Evolutionary conservation across 2,888 invertebrate species (phyloP), one percentile per base, ranked within the genome.

Genomic region (Stenodera caucasica): DNA sequence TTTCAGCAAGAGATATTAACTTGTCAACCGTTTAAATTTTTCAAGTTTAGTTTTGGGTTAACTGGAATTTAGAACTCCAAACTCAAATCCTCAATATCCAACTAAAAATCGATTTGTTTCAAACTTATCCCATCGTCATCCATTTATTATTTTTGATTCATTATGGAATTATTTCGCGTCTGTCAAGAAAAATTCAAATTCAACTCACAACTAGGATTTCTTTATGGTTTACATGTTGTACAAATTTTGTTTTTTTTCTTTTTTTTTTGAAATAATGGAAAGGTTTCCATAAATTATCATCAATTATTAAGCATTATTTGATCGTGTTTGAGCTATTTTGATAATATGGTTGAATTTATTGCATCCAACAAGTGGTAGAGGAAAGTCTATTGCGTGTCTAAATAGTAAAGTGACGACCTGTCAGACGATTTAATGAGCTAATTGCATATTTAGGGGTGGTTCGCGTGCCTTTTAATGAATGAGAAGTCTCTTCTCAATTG

Each of bases 371-470:
- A 65, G 65, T 65, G 65, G 62, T 30, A 55, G 50, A 62, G 60
- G 64, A 30, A 53, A 32, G 59, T 51, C 55, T 63, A 60, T 64
- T 61, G 61, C 61, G 61, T 65, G 65, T 23, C 57, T 61, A 51
- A 49, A 57, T 55, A 54, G 57, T 53, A 53, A 58, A 63, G 60
- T 63, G 60, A 63, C 60, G 60, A 55, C 58, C 58, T 60, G 58
- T 60, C 63, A 58, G 49, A 57, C 58, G 55, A 55, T 58, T 63
- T 63, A 63, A 65, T 65, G 60, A 65, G 63, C 65, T 65, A 60
- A 65, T 65, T 63, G 63, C 65, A 65, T 65, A 65, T 65, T 65
- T 63, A 65, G 55, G 65, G 63, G 65, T 58, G 65, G 55, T 58
- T 63, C 60, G 63, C 61, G 60, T 65, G 61, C 60, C 45, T 58